These are phyloP conservation scores for Drosophila subpulchrella DNA, from an alignment of 1,140 invertebrate genomes.

Conservation along the genomic window DNA sequence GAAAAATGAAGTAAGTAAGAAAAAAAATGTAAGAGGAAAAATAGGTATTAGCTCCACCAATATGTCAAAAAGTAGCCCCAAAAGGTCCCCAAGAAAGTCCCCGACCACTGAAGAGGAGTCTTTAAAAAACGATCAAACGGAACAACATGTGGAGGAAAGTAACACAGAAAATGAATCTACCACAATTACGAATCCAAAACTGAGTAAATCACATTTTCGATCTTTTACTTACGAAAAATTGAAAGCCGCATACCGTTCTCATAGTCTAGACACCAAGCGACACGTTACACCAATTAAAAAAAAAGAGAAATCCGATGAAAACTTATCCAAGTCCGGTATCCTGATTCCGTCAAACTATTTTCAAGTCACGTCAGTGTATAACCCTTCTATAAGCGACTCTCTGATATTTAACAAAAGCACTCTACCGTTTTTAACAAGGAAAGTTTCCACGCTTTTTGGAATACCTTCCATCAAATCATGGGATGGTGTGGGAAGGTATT, in stretches of 20 bases:
- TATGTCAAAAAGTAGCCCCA: background rate
- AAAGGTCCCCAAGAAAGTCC: background rate
- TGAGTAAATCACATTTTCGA: background rate
- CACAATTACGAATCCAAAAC: background rate
- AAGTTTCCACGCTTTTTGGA: background rate
- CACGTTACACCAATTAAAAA: background rate
- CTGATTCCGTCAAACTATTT: background rate
- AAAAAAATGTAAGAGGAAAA: background rate
- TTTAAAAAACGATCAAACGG: background rate
- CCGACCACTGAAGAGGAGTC: no score
- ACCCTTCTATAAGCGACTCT: background rate
- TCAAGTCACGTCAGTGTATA: background rate
- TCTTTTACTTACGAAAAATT: background rate
- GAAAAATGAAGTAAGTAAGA: no score
- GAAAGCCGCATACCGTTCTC: background rate
- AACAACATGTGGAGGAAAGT: background rate
- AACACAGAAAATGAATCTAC: background rate
- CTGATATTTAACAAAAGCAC: background rate
- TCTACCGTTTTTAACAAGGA: background rate
- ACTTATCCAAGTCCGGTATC: background rate
- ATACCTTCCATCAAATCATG: background rate
- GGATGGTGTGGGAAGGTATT: background rate
- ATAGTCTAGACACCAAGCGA: background rate
- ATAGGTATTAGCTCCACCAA: background rate
- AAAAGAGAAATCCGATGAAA: background rate